These are phyloP conservation scores for Mus pahari DNA, from an alignment of 2,113 vertebrate genomes.

Conservation along the genomic window DNA sequence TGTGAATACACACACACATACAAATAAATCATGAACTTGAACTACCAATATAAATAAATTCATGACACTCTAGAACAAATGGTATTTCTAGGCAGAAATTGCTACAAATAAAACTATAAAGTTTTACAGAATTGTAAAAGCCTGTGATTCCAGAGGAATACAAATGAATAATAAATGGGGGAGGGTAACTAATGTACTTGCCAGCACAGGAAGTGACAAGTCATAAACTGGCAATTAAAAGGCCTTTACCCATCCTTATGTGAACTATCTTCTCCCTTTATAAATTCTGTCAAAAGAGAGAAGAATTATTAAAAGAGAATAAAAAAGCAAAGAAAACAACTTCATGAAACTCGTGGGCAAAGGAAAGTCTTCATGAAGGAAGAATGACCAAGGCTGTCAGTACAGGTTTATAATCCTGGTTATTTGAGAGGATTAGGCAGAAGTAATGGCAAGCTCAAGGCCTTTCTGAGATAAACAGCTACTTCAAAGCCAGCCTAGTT, in stretches of 20 bases:
- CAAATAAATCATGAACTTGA: slow-evolving; percentile 22
- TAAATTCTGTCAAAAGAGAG: not conserved
- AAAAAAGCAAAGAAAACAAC: not conserved
- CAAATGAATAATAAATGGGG: not conserved
- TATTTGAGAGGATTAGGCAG: not conserved
- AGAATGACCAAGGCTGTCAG: not conserved
- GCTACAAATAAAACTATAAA: slow-evolving; percentile 43
- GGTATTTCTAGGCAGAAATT: not conserved
- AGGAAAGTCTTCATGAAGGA: not conserved
- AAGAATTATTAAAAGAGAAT: not conserved
- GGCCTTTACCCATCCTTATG: not conserved
- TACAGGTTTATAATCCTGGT: not conserved
- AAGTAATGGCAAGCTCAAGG: not conserved
- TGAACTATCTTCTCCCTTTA: not conserved
- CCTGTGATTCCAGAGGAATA: not conserved
- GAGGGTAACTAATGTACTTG: slow-evolving; percentile 25
- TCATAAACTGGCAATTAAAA: not conserved
- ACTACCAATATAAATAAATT: slow-evolving; percentile 21
- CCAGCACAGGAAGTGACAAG: not conserved
- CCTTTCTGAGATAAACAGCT: not conserved
- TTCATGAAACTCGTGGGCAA: not conserved
- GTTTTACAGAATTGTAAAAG: not conserved
- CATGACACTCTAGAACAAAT: not conserved
- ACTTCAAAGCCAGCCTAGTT: not conserved
- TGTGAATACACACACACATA: not conserved